Evolutionary conservation across 2,888 invertebrate genomes (phyloP), one percentile per base, ranked within the genome.

Genomic region (Archips xylosteana): DNA sequence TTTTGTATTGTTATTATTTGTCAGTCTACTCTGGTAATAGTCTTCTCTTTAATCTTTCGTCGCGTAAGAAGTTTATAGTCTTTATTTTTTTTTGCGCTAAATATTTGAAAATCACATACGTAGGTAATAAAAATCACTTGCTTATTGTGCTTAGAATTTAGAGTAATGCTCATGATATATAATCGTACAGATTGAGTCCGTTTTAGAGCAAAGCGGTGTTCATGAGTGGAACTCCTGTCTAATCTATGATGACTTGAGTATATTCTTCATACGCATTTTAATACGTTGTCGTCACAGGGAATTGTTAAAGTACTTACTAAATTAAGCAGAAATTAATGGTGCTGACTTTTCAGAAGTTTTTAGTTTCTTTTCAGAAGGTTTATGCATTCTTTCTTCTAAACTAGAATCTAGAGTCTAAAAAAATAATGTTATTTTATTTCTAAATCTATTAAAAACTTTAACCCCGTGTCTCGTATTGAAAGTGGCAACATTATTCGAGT

Each of bases 401-500:
- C 12, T 15, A 51, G 12, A n/a, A 0, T n/a, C 49, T n/a, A n/a
- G n/a, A n/a, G n/a, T 4, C n/a, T n/a, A 15, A 15, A 51, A 13
- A 39, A 62, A 42, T 23, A 45, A 32, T 60, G 12, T 12, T 12
- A 47, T 23, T 12, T 23, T 49, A 34, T 69, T 61, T 49, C 23
- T 69, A 67, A 34, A 36, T 23, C 9, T 9, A n/a, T 13, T 32
- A 49, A 39, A 64, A 60, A 66, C 71, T 59, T 39, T 64, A 69
- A 63, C 64, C 8, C 63, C 73, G 12, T 57, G 32, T 32, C 36
- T 63, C 62, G 63, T 68, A 68, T 69, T 73, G 83, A 86, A 87
- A 89, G 86, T 85, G 80, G 81, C 80, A 75, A 78, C 80, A 80
- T 85, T 79, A 77, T 76, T 70, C 83, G 83, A 83, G 80, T 76